Evolutionary conservation across 2,113 vertebrate species (phyloP).

Genomic region (Ondatra zibethicus): DNA sequence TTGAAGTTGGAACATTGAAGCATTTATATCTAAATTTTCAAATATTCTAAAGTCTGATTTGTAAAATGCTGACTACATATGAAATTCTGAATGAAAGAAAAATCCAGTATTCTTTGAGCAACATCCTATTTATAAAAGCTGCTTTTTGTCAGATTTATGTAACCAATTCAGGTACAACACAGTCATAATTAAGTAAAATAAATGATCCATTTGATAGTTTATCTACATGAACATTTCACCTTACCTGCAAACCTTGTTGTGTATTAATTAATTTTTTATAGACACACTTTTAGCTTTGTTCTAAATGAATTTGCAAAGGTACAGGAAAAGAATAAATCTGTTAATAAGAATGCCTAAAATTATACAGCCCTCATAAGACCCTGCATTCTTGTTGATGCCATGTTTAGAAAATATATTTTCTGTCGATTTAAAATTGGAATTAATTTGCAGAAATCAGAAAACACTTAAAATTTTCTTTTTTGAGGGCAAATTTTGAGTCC

Average conservation of each 20-base stretch:
- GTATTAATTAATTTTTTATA: background rate
- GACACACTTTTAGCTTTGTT: background rate
- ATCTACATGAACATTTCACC: background rate
- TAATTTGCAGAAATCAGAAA: background rate
- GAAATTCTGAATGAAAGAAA: slow-evolving; percentile 58
- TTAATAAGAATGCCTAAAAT: background rate
- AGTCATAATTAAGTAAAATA: background rate
- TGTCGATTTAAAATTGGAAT: background rate
- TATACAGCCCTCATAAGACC: background rate
- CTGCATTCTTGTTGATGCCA: background rate
- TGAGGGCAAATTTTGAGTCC: background rate
- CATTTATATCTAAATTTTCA: background rate
- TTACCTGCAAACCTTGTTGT: background rate
- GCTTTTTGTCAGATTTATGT: slow-evolving; percentile 45
- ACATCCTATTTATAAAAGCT: slow-evolving; percentile 49
- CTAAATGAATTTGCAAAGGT: background rate
- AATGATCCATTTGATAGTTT: background rate
- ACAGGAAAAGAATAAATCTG: background rate
- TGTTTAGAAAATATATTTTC: slow-evolving; percentile 49
- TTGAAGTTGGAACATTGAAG: background rate
- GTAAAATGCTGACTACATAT: slow-evolving; percentile 47
- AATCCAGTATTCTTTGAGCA: slow-evolving; percentile 31
- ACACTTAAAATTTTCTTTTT: background rate
- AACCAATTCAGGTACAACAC: background rate
- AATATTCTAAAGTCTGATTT: slow-evolving; percentile 38